Percentiles rank a stretch among this genome's conserved stretches.
These are phyloP conservation scores for Equus przewalskii DNA, from an alignment of 2,113 vertebrate genomes.

Conservation along the genomic window DNA sequence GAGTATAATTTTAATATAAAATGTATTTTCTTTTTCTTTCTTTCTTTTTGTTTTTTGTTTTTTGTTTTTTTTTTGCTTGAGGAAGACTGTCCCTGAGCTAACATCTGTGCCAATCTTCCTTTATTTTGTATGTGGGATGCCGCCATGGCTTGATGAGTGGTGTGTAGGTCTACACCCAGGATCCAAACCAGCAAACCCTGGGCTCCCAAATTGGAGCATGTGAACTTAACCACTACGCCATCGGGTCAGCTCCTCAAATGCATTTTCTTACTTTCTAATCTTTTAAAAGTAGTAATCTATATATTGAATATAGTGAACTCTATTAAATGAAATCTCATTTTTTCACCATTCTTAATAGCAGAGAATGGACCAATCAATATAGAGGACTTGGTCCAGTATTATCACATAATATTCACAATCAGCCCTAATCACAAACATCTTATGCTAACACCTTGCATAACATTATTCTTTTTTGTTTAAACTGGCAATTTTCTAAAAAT, in stretches of 20 bases:
- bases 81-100: no score
- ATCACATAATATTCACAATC: slow-evolving; percentile 30
- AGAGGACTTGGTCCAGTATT: not conserved
- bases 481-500: not conserved
- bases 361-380: not conserved
- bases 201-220: no score
- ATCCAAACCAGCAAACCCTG: no score
- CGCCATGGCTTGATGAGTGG: no score
- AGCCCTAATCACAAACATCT: not conserved
- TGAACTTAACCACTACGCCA: no score
- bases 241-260: not conserved
- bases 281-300: not conserved
- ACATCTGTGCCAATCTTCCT: no score
- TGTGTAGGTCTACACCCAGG: no score
- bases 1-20: slow-evolving; percentile 14
- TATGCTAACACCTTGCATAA: not conserved
- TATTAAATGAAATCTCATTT: not conserved
- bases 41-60: no score
- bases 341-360: not conserved
- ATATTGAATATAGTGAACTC: not conserved
- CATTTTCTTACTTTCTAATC: not conserved
- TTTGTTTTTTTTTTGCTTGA: no score
- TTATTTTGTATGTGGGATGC: no score
- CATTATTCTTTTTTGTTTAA: not conserved
- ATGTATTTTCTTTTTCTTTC: not conserved